Evolutionary conservation across 64 coral and sea anemone genomes (phyloP).

Genomic region (Actinia tenebrosa): DNA sequence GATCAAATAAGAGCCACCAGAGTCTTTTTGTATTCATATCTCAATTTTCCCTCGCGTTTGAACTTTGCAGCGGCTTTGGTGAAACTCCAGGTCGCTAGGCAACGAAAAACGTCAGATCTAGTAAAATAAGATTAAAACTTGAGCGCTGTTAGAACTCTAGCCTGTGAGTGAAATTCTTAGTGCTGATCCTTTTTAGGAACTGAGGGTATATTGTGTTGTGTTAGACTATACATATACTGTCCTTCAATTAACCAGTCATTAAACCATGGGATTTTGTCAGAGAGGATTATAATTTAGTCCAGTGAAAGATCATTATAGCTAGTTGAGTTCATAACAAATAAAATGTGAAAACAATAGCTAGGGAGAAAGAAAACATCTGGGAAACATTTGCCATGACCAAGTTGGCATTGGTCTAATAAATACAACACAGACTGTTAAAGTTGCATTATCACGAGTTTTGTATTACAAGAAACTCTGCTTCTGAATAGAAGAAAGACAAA

Average conservation of each 20-base stretch:
- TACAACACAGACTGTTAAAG: background rate
- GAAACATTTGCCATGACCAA: background rate
- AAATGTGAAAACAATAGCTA: slow-evolving; percentile 2
- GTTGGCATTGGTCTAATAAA: background rate
- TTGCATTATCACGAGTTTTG: background rate
- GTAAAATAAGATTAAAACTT: background rate
- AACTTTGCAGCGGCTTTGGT: background rate
- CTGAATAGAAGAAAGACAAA: slow-evolving; percentile 3
- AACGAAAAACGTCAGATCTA: slow-evolving; percentile 1
- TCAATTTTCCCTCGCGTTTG: background rate
- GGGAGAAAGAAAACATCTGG: slow-evolving; percentile 10
- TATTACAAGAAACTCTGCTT: background rate
- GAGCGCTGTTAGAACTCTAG: background rate
- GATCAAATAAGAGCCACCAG: background rate
- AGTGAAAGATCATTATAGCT: background rate
- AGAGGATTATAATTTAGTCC: background rate
- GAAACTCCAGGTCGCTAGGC: background rate
- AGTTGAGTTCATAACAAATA: slow-evolving; percentile 7
- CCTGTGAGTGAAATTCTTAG: background rate
- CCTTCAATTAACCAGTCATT: background rate
- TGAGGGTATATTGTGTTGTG: background rate
- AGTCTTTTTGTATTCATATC: background rate
- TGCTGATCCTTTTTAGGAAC: background rate
- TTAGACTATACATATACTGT: background rate
- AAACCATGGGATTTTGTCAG: background rate